phyloP scores from a whole-genome alignment of 2,888 invertebrate species.

The Folsomia candida region DNA sequence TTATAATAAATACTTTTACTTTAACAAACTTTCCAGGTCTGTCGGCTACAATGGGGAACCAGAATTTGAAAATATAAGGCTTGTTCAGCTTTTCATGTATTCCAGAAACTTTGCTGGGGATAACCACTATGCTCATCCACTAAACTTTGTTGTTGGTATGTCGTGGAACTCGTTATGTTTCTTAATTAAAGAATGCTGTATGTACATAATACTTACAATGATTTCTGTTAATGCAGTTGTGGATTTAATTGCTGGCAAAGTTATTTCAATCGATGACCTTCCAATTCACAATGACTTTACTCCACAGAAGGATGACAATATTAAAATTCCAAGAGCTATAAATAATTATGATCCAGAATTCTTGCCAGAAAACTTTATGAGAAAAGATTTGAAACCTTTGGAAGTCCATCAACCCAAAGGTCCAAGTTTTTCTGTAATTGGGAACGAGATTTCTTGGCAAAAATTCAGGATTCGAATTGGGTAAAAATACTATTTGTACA shows the following conservation, averaged over 20 bases:
- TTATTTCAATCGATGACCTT: constrained; percentile 41
- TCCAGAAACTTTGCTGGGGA: constrained; percentile 35
- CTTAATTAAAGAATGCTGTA: not conserved
- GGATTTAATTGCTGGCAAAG: constrained; percentile 35
- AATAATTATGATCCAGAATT: constrained; percentile 42
- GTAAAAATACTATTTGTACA: constrained; percentile 12
- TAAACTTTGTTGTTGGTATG: constrained; percentile 41
- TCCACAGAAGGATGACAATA: constrained; percentile 3
- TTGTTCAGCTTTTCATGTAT: constrained; percentile 47
- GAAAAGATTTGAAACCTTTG: constrained; percentile 42
- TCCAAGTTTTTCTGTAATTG: constrained; percentile 43
- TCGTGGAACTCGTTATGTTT: not conserved
- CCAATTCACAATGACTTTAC: constrained; percentile 36
- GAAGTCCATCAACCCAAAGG: constrained; percentile 42
- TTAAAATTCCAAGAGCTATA: constrained; percentile 25
- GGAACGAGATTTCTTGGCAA: constrained; percentile 43
- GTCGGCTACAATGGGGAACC: constrained; percentile 44
- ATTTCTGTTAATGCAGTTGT: too few species aligned
- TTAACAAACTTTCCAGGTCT: constrained; percentile 33
- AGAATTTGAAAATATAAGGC: constrained; percentile 34
- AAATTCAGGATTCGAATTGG: constrained; percentile 39
- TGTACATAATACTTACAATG: too few species aligned
- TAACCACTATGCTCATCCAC: constrained; percentile 47
- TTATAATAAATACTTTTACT: too few species aligned
- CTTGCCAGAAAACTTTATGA: constrained; percentile 19